Evolutionary conservation across 37 sponge, comb jelly and placozoan genomes (phyloP).

Genomic region (Halichondria panicea): DNA sequence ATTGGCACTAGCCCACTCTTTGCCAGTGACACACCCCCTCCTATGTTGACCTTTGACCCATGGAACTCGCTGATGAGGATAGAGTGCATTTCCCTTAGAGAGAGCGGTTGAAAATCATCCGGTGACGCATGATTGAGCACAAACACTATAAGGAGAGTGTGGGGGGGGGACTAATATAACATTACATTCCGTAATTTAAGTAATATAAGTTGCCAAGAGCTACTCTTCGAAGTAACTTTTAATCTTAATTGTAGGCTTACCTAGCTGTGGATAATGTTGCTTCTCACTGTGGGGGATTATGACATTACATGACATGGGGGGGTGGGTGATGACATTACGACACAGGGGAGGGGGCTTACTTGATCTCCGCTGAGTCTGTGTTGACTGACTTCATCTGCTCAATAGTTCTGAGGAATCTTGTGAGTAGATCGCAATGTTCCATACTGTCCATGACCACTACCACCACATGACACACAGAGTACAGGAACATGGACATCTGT

Average conservation of each 20-base stretch:
- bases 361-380: too few species aligned
- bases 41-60: slow-evolving; percentile 28
- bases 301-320: not conserved
- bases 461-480: slow-evolving; percentile 76
- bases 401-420: slow-evolving; percentile 60
- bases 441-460: slow-evolving; percentile 63
- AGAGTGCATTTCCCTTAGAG: slow-evolving; percentile 45
- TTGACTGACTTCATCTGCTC: slow-evolving; percentile 62
- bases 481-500: slow-evolving; percentile 73
- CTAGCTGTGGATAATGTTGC: slow-evolving; percentile 60
- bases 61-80: slow-evolving; percentile 34
- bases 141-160: slow-evolving; percentile 54
- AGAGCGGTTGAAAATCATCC: slow-evolving; percentile 68
- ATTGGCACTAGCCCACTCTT: slow-evolving; percentile 61
- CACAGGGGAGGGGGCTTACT: not conserved
- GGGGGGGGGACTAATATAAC: not conserved
- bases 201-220: not conserved
- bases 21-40: slow-evolving; percentile 48
- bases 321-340: not conserved
- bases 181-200: not conserved
- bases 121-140: slow-evolving; percentile 76
- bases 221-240: not conserved
- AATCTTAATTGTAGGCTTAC: slow-evolving; percentile 22
- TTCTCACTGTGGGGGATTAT: slow-evolving; percentile 19
- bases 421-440: slow-evolving; percentile 48